Conservation (phyloP, 2,113 vertebrate genomes). For the Spea multiplicata region DNA sequence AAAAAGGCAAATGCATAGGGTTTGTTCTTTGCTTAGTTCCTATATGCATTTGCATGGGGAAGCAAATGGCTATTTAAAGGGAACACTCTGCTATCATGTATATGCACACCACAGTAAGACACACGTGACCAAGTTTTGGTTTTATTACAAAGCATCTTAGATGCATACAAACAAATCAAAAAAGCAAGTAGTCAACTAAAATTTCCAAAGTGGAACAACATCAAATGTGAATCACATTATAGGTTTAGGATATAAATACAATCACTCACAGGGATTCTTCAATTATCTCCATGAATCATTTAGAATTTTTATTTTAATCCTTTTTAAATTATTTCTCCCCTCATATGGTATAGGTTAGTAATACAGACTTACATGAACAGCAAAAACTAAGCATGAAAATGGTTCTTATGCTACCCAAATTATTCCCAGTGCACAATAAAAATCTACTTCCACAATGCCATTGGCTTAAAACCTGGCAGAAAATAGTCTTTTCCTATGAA, state of each 20-base stretch:
- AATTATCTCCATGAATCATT: conserved; percentile 39
- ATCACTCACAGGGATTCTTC: conserved; percentile 49
- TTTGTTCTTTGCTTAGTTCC: too few species aligned
- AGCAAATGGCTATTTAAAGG: too few species aligned
- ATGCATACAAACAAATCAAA: conserved; percentile 35
- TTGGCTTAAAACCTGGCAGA: too few species aligned
- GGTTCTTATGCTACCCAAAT: neutral
- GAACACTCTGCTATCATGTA: too few species aligned
- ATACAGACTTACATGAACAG: neutral
- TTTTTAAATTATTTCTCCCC: neutral
- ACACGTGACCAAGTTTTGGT: neutral
- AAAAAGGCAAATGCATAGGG: too few species aligned
- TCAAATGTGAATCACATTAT: conserved; percentile 69
- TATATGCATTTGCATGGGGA: too few species aligned
- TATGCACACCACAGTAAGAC: neutral
- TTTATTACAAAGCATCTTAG: conserved; percentile 39
- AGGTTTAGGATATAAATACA: conserved; percentile 56
- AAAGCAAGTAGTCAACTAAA: conserved; percentile 50
- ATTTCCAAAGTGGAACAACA: conserved; percentile 70
- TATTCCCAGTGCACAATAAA: too few species aligned
- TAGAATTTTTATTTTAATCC: neutral
- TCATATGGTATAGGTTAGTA: neutral
- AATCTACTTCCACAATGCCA: too few species aligned
- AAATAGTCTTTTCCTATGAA: too few species aligned
- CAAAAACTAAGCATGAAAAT: neutral